Conservation (phyloP, 2,797 vertebrate species). For the Champsocephalus gunnari region DNA sequence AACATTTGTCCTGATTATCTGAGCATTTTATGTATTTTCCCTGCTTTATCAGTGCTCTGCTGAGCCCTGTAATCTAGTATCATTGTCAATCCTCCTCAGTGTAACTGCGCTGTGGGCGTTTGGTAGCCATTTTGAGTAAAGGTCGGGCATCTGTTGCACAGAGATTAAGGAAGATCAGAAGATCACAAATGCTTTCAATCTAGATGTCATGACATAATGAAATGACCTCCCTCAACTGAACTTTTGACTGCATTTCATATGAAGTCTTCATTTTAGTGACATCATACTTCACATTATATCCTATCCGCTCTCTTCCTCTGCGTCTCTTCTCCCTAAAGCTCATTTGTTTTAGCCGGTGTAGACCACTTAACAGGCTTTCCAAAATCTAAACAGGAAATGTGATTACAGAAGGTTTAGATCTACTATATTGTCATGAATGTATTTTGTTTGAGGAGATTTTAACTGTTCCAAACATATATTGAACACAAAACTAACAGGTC, state of each 20-base stretch:
- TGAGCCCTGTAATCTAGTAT: constrained; percentile 45
- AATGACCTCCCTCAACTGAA: constrained; percentile 56
- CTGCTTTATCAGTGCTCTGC: constrained; percentile 42
- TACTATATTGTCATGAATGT: constrained; percentile 4
- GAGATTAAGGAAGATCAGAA: constrained; percentile 81
- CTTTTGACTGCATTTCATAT: constrained; percentile 64
- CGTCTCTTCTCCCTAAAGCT: constrained; percentile 35
- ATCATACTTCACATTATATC: constrained; percentile 14
- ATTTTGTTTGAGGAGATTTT: background rate
- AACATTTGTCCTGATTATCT: constrained; percentile 4
- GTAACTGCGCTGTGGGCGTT: constrained; percentile 35
- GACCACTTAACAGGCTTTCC: constrained; percentile 47
- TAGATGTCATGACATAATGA: constrained; percentile 63
- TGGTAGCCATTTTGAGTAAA: constrained; percentile 70
- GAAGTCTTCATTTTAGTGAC: constrained; percentile 38
- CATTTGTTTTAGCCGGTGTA: constrained; percentile 34
- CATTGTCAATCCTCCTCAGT: constrained; percentile 52
- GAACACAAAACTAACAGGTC: background rate
- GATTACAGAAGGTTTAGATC: constrained; percentile 35
- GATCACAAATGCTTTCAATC: constrained; percentile 79
- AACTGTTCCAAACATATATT: constrained; percentile 25
- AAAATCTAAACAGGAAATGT: constrained; percentile 43
- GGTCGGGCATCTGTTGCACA: constrained; percentile 73
- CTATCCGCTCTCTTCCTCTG: background rate
- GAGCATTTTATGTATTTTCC: constrained; percentile 39